Base-by-base conservation (phyloP, 2,888 invertebrate species). In the Argynnis bischoffii region DNA sequence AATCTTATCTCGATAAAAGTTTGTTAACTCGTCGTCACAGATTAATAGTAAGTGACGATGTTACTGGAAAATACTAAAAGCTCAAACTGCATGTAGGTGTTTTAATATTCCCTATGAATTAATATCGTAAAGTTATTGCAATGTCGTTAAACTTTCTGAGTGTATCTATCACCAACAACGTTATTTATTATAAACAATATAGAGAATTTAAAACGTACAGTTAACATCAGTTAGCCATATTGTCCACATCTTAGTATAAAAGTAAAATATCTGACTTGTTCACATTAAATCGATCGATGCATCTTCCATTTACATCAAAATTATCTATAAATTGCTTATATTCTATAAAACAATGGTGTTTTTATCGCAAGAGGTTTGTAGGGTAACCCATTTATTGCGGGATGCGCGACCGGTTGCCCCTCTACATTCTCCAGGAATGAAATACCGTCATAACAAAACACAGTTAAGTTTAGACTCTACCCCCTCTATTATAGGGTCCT, bases 331-430 rank as follows among this genome's bases (percentile, higher is more conserved):
- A 57, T 31, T 57, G 53, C 47, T n/a, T n/a, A 48, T 63, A 57
- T 55, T 56, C 55, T 66, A 69, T 69, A 70, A 73, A 72, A 75
- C 76, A 76, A 71, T 73, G 59, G 71, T 74, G 84, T 90, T 85
- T 89, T 81, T 90, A 86, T 88, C 83, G 83, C 88, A 91, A 88
- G 90, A 88, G 91, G 91, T 92, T 82, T 92, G 90, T 92, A 88
- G 92, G 90, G 89, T 89, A 91, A 92, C 91, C 92, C 88, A 91
- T 91, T 90, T 91, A 88, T 79, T 79, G 86, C 85, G 82, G 80
- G 78, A 81, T 78, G 81, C 80, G 69, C 82, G 82, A 89, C 90
- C 90, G 89, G 88, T 89, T 83, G 75, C 78, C 72, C 63, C 64
- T 71, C 68, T 69, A 83, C 87, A 86, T 81, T 83, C 87, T 84